Evolutionary conservation across 1,140 invertebrate species (phyloP).

Genomic region (Samia ricini): DNA sequence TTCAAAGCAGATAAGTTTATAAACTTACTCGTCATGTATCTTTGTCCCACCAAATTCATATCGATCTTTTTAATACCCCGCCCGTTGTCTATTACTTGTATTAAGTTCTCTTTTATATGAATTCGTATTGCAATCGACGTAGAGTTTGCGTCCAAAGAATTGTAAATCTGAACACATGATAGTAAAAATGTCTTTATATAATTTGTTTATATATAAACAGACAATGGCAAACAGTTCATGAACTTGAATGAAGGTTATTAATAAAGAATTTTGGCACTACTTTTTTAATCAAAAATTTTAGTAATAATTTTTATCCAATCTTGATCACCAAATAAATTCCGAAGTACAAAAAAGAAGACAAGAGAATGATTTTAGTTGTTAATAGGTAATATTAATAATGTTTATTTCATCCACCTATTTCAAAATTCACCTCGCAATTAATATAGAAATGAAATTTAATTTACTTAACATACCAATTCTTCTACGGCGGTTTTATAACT

Average conservation of each 20-base stretch:
- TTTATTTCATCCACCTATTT: too few relatives aligned
- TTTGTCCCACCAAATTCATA: slow-evolving; percentile 77
- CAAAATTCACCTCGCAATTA: neutral
- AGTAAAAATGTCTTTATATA: too few relatives aligned
- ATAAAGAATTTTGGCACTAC: too few relatives aligned
- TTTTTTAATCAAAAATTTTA: too few relatives aligned
- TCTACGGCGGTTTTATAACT: slow-evolving; percentile 48
- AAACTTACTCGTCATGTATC: slow-evolving; percentile 82
- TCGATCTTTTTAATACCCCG: slow-evolving; percentile 76
- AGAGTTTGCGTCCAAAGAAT: slow-evolving; percentile 81
- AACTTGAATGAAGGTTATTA: too few relatives aligned
- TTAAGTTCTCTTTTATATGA: slow-evolving; percentile 76
- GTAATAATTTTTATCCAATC: too few relatives aligned
- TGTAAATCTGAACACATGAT: slow-evolving; percentile 77
- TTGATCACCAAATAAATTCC: too few relatives aligned
- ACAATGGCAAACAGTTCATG: too few relatives aligned
- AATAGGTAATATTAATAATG: too few relatives aligned
- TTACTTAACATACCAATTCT: slow-evolving; percentile 49
- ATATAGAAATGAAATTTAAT: neutral
- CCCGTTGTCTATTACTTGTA: slow-evolving; percentile 85
- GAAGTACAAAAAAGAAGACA: too few relatives aligned
- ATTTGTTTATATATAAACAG: too few relatives aligned
- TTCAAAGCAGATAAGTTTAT: slow-evolving; percentile 71
- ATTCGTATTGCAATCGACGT: slow-evolving; percentile 81
- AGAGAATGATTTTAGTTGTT: too few relatives aligned